Conservation (phyloP, 2,888 invertebrate species). For the Baccha elongata region DNA sequence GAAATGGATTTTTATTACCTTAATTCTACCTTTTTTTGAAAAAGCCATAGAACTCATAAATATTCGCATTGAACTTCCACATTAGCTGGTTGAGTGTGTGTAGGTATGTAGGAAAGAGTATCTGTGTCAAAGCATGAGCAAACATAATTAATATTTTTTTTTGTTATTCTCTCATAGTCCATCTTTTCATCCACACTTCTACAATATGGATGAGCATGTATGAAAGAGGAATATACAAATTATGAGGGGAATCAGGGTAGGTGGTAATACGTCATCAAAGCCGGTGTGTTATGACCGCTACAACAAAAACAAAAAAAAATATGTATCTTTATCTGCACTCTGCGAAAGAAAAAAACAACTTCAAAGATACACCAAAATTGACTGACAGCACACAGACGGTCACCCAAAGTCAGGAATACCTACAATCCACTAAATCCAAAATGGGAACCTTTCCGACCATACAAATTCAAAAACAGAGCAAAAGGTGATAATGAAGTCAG, state of each 20-base stretch:
- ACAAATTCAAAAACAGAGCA: conserved; percentile 32
- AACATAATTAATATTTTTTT: conserved; percentile 67
- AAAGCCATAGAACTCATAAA: conserved; percentile 11
- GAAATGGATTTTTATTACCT: conserved; percentile 48
- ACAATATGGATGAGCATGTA: conserved; percentile 66
- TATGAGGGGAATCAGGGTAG: conserved; percentile 52
- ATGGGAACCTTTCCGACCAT: conserved; percentile 56
- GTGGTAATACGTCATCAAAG: conserved; percentile 56
- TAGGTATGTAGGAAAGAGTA: conserved; percentile 3
- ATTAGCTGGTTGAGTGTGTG: neutral
- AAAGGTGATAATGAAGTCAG: conserved; percentile 61
- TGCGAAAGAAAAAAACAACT: conserved; percentile 38
- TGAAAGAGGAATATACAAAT: conserved; percentile 27
- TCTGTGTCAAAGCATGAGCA: conserved; percentile 71
- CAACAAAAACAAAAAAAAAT: conserved; percentile 17
- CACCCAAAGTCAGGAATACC: conserved; percentile 36
- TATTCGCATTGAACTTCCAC: conserved; percentile 19
- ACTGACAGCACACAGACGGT: conserved; percentile 69
- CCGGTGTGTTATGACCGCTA: conserved; percentile 66
- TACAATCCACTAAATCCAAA: conserved; percentile 71
- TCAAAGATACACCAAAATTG: conserved; percentile 57
- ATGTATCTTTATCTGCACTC: conserved; percentile 11
- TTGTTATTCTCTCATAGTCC: conserved; percentile 47
- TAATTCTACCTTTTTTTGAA: conserved; percentile 24
- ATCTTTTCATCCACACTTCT: conserved; percentile 64